Evolutionary conservation across 2,113 vertebrate species (phyloP), one percentile per base, ranked within the genome.

Genomic region (Mormoops blainvillei): DNA sequence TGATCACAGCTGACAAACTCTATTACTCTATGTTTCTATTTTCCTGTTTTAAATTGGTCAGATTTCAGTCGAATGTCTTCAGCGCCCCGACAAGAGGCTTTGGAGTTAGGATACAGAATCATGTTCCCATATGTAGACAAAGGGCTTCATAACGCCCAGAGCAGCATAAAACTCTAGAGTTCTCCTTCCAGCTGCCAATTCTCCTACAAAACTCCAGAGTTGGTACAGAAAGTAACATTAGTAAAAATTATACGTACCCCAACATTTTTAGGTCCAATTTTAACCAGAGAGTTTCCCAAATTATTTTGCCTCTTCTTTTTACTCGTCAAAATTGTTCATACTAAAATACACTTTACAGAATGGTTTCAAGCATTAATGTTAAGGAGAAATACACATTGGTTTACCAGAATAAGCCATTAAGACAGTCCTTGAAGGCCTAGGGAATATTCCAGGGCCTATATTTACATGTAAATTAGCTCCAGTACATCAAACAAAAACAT

Each of bases 391-490:
- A 87, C 28, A 92, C 45, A 90, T 73, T 74, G 50, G 48, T 89
- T 93, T 93, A 61, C 36, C 65, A 76, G 78, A 89, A 87, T 78
- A 96, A 71, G n/a, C 38, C 70, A 65, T 82, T 96, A 74, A 91
- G 45, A 84, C 1, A 74, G 19, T 56, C 33, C 33, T 94, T 89
- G 94, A 89, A 93, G 84, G 78, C 70, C 87, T 87, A 74, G 74
- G 33, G 74, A 91, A 84, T 41, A 94, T 43, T 78, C 73, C 41
- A 83, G 89, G 74, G 68, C 45, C 36, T 67, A 22, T 92, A 89
- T 95, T 96, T 97, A 97, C 95, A 95, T 89, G 89, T 87, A 95
- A 95, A 98, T 95, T 96, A 95, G 89, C 41, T 63, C 38, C 74
- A 76, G 26, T 20, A 95, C 89, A 84, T 97, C 78, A 93, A 87